Evolutionary conservation across 2,888 invertebrate genomes (phyloP), one percentile per base, ranked within the genome.

Genomic region (Hoplodrina ambigua): DNA sequence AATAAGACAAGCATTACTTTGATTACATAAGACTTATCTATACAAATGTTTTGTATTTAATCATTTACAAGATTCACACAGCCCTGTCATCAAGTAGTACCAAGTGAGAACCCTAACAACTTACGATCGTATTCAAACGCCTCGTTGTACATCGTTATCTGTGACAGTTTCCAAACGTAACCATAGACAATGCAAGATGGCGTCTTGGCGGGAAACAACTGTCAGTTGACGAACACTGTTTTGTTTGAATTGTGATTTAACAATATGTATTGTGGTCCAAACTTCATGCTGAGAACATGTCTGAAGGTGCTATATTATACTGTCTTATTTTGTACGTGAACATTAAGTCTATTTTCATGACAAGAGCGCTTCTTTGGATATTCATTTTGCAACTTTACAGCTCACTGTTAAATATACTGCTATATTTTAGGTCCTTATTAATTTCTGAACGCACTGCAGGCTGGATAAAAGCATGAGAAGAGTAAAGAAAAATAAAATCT

Each of bases 51-150:
- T 25, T 25, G 25, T 25, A 25, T 25, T 25, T 25, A 10, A 44
- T 13, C 44, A 15, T 44, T 44, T 15, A 44, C 44, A 44, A 10
- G 44, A n/a, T 49, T 49, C 19, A 50, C n/a, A 50, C 19, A n/a
- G 4, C 8, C 8, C 19, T 50, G n/a, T 50, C 7, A 30, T 41
- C 67, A 67, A 57, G 20, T 13, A 50, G 17, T 17, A 8, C 41
- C n/a, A n/a, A n/a, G 56, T 62, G 68, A 62, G 72, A 72, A 54
- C 59, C 10, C 20, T 74, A 62, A 81, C n/a, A 62, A 94, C 94
- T 94, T 89, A 95, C 95, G 91, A 73, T 94, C 94, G 76, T 90
- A 94, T 85, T 96, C 96, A 87, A 97, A 97, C 10, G 95, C 96
- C 74, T 93, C 93, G 91, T 97, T 97, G 80, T 92, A 89, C 93